Conservation (phyloP, 2,113 vertebrate genomes). For the Cyprinodon variegatus region DNA sequence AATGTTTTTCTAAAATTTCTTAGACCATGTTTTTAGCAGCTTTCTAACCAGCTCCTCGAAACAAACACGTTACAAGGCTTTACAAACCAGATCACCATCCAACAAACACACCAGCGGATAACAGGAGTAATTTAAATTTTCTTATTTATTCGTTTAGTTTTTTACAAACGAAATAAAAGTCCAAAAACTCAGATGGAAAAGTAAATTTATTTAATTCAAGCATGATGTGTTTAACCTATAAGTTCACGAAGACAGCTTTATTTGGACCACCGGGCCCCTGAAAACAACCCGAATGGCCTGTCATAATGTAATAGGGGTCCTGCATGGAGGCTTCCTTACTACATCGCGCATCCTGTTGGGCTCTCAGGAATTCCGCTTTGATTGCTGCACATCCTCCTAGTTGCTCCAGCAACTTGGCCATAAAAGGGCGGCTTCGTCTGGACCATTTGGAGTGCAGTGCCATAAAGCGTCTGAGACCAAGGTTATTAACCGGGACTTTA, state of each 20-base stretch:
- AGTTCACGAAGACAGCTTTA: slow-evolving; percentile 31
- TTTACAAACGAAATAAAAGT: not conserved
- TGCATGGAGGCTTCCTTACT: slow-evolving; percentile 79
- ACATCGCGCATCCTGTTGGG: slow-evolving; percentile 83
- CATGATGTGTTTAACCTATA: slow-evolving; percentile 14
- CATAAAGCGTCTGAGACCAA: slow-evolving; percentile 89
- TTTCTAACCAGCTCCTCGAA: too few relatives aligned
- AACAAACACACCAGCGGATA: too few relatives aligned
- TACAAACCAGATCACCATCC: too few relatives aligned
- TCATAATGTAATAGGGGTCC: slow-evolving; percentile 73
- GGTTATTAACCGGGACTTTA: slow-evolving; percentile 87
- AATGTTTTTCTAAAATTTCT: not conserved
- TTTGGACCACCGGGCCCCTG: slow-evolving; percentile 36
- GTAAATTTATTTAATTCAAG: not conserved
- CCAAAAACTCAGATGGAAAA: not conserved
- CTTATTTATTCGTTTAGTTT: too few relatives aligned
- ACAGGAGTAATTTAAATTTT: too few relatives aligned
- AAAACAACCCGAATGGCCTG: slow-evolving; percentile 68
- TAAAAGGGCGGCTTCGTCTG: slow-evolving; percentile 89
- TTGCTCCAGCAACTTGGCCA: slow-evolving; percentile 91
- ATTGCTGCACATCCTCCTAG: slow-evolving; percentile 92
- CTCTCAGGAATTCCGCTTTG: slow-evolving; percentile 90
- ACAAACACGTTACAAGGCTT: too few relatives aligned
- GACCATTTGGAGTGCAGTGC: slow-evolving; percentile 86
- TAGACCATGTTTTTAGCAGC: not conserved